Base-by-base conservation (phyloP, 2,797 vertebrate species). In the Channallabes apus region DNA sequence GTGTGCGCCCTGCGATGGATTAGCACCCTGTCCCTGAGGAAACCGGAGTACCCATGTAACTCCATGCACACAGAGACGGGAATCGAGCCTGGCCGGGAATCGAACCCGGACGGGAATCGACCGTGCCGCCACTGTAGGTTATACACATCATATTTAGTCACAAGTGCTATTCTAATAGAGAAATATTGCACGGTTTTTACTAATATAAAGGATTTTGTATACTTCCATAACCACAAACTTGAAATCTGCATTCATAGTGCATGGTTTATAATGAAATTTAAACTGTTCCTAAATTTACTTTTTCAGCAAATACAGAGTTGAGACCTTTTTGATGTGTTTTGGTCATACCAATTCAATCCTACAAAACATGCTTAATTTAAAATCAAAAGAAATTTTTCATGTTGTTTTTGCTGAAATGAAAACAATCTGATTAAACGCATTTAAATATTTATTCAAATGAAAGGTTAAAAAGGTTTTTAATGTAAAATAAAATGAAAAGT, bases 401-500 rank as follows among this genome's bases (percentile, higher is more conserved):
- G 32, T 1, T 41, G 54, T 35, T 62, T 61, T 27, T 2, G 27
- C 14, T 20, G 17, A 80, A 80, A 80, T 5, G 1, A 65, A 62
- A 41, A 8, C 20, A 76, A 54, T 2, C 75, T 0, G 22, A 41
- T 15, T n/a, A 15, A 41, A 80, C 3, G 8, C 61, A 51, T 12
- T 51, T 77, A 80, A 65, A 82, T 41, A 62, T 83, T 76, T n/a
- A 77, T 82, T 71, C 7, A 22, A 73, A 46, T 29, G 11, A n/a
- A 82, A 83, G 38, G 58, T 3, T 62, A 20, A 67, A 61, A 87
- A 64, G 35, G 22, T 27, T 84, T 86, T 80, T 67, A 88, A 84
- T 80, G 80, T 84, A 58, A 84, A 87, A 86, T 35, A 84, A 83
- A 35, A 65, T 41, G 69, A 85, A 83, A 32, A 24, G 73, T 68